Conservation (phyloP, 1,140 invertebrate genomes). For the Drosophila setifemur region DNA sequence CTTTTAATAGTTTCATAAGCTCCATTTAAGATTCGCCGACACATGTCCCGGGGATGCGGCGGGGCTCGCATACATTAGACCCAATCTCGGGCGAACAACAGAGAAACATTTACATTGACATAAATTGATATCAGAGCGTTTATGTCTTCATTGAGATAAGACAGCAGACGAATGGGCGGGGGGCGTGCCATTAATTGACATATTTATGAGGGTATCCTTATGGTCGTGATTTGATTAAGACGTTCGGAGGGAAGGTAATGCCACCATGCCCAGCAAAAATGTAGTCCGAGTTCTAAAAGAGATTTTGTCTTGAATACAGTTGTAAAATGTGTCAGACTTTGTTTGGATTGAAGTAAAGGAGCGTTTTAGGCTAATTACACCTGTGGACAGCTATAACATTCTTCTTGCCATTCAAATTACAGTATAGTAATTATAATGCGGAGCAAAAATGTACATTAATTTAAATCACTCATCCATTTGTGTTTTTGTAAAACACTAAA, state of each 20-base stretch:
- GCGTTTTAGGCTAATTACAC: too few relatives aligned
- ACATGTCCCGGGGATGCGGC: conserved; percentile 62
- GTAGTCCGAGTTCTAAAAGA: too few relatives aligned
- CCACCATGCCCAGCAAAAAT: too few relatives aligned
- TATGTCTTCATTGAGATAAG: conserved; percentile 77
- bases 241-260: conserved; percentile 8
- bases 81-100: conserved; percentile 36
- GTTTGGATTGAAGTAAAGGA: too few relatives aligned
- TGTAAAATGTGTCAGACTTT: too few relatives aligned
- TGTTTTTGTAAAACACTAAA: too few relatives aligned
- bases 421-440: too few relatives aligned
- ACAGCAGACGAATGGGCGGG: conserved; percentile 8
- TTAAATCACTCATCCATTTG: too few relatives aligned
- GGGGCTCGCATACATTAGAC: conserved; percentile 60
- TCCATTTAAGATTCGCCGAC: conserved; percentile 82
- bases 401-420: too few relatives aligned
- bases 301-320: too few relatives aligned
- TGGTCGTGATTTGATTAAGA: conserved; percentile 71
- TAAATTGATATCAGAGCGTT: conserved; percentile 79
- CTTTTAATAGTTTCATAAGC: conserved; percentile 82
- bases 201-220: conserved; percentile 75
- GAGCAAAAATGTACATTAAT: too few relatives aligned
- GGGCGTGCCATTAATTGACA: conserved; percentile 72
- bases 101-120: conserved; percentile 70
- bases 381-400: too few relatives aligned